phyloP scores from a whole-genome alignment of 2,888 invertebrate species.

The Cepaea hortensis region DNA sequence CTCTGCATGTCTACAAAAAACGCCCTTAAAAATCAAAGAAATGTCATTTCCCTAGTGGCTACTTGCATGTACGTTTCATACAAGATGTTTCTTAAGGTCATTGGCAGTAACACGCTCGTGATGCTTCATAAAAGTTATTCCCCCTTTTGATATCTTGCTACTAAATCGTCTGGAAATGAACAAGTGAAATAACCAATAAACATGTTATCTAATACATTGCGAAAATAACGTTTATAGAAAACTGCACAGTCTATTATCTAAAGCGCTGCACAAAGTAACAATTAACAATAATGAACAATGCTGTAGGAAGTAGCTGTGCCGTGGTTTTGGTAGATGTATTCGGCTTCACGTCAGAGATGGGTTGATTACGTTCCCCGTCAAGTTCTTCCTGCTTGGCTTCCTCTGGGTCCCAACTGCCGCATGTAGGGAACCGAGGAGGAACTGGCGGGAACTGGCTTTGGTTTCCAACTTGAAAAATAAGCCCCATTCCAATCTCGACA shows the following conservation, averaged over 20 bases:
- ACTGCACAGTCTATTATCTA: neutral
- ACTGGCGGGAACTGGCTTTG: slow-evolving; percentile 85
- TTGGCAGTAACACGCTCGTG: no score
- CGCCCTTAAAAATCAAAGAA: no score
- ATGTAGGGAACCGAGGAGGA: slow-evolving; percentile 86
- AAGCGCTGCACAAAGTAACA: neutral
- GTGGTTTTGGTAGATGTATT: neutral
- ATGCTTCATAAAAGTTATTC: no score
- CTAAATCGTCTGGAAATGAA: no score
- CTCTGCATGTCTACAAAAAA: no score
- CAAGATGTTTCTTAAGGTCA: no score
- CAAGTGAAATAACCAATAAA: no score
- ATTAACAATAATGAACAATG: neutral
- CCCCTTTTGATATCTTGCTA: no score
- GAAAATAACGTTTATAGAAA: neutral
- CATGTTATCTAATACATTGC: neutral
- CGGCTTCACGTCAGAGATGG: neutral
- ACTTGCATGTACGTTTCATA: no score
- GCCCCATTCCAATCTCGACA: slow-evolving; percentile 91
- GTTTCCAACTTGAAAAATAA: slow-evolving; percentile 90
- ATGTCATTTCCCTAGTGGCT: no score
- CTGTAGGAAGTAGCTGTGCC: neutral
- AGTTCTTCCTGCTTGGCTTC: neutral
- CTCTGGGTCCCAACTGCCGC: slow-evolving; percentile 80
- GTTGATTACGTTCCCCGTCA: neutral